Evolutionary conservation across 2,113 vertebrate species (phyloP), one percentile per base, ranked within the genome.

Genomic region (Oxyura jamaicensis): DNA sequence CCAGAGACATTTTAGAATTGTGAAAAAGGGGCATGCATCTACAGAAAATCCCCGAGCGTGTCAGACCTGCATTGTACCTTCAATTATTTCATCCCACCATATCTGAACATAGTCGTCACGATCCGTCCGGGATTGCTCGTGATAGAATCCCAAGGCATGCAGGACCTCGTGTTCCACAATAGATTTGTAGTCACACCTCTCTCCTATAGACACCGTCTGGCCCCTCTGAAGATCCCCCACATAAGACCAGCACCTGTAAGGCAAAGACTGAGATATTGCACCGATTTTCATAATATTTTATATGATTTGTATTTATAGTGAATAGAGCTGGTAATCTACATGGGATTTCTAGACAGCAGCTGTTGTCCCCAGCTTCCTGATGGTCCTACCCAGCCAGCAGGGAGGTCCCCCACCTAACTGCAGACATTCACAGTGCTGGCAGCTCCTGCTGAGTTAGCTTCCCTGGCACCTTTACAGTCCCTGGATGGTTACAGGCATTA

Each of bases 131-230:
- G 98, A 99, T 95, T 99, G 99, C 68, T 98, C 98, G 2, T 98
- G 98, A 86, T 98, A 99, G 94, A 99, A 99, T 56, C 98, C 98
- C 91, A 99, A 82, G 20, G 98, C 98, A 10, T 98, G 98, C 28
- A 99, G 95, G 4, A 99, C 59, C 92, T 99, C 98, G 11, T 99
- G 98, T 82, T 99, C 98, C 8, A 99, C 97, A 62, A 98, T 97
- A 8, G 97, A 98, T 94, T 99, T 98, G 48, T 98, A 97, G 95
- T 99, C 98, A 92, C 98, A 99, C 3, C 98, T 91, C 3, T 20
- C 1, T 21, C 98, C 99, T 91, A 98, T 95, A 55, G 98, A 99
- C 33, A 99, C 56, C 0, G 8, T 97, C 96, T 99, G 98, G 13
- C 98, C 98, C 4, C 11, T 92, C 2, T 98, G 97, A 73, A 96